Percentiles rank a stretch among this genome's conserved stretches.
Evolutionary conservation across 2,113 vertebrate genomes (phyloP).

Genomic region (Salminus brasiliensis): DNA sequence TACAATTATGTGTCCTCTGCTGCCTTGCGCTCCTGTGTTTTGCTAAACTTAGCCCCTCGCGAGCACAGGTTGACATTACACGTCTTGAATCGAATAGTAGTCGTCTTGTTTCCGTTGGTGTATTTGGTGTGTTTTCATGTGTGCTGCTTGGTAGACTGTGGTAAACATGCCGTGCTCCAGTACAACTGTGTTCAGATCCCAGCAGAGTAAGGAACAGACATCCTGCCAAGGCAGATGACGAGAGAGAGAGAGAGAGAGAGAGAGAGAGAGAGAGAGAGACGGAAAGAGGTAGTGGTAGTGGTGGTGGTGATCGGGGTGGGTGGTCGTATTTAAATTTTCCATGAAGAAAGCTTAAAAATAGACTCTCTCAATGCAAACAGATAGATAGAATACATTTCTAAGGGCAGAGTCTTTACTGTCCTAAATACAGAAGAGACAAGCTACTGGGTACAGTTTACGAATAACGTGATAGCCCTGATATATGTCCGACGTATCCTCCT

Average conservation of each 20-base stretch:
- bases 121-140: conserved; percentile 11
- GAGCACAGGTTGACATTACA: conserved; percentile 29
- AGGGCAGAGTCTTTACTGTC: no score
- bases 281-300: no score
- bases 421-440: no score
- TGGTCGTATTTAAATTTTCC: conserved; percentile 38
- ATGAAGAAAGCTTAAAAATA: conserved; percentile 19
- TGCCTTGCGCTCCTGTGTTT: conserved; percentile 29
- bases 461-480: conserved; percentile 31
- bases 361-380: no score
- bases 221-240: conserved; percentile 45
- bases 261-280: conserved; percentile 13
- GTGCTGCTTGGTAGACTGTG: conserved; percentile 38
- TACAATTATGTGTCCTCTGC: conserved; percentile 45
- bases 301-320: no score
- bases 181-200: conserved; percentile 42
- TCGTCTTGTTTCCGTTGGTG: background rate
- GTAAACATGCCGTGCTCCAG: conserved; percentile 45
- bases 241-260: conserved; percentile 12
- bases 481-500: conserved; percentile 23
- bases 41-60: conserved; percentile 34
- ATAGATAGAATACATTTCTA: no score
- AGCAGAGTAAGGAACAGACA: conserved; percentile 45
- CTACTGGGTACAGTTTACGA: conserved; percentile 35
- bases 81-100: background rate